phyloP scores from a whole-genome alignment of 2,888 invertebrate genomes.

The Colostygia pectinataria region DNA sequence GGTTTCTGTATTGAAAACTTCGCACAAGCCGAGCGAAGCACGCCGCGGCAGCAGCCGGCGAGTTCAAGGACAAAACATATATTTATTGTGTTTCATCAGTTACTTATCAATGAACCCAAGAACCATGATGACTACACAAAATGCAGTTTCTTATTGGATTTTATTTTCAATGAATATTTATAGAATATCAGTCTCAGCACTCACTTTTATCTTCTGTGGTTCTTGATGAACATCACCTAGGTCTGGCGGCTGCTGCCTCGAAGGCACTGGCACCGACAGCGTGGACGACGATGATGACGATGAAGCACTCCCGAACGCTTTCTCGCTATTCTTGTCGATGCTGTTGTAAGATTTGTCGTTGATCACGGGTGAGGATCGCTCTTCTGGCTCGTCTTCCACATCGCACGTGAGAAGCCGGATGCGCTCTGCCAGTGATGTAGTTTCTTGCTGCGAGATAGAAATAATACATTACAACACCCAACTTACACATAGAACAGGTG shows the following conservation, averaged over 20 bases:
- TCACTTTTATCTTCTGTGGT: slow-evolving; percentile 59
- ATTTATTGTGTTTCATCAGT: too few species aligned
- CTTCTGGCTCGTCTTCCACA: slow-evolving; percentile 86
- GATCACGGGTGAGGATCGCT: slow-evolving; percentile 85
- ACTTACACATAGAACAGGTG: too few species aligned
- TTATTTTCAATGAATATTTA: too few species aligned
- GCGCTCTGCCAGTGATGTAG: slow-evolving; percentile 92
- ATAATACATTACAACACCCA: not conserved
- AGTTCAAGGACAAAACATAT: too few species aligned
- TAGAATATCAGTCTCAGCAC: slow-evolving; percentile 1
- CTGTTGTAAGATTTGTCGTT: slow-evolving; percentile 78
- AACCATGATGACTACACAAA: too few species aligned
- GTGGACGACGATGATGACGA: slow-evolving; percentile 75
- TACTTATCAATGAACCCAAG: too few species aligned
- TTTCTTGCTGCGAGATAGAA: slow-evolving; percentile 72
- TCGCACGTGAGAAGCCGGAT: slow-evolving; percentile 94
- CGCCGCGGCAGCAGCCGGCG: too few species aligned
- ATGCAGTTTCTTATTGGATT: too few species aligned
- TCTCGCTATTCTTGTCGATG: slow-evolving; percentile 81
- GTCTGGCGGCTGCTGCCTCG: slow-evolving; percentile 68
- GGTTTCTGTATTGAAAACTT: too few species aligned
- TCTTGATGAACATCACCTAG: slow-evolving; percentile 72
- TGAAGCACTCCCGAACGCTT: slow-evolving; percentile 81
- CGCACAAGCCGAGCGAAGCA: too few species aligned
- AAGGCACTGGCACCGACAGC: slow-evolving; percentile 57